A percentile compares a stretch with the other conserved stretches of the same genome.
Conservation (phyloP, 2,113 vertebrate species). For the Artemisiospiza belli region DNA sequence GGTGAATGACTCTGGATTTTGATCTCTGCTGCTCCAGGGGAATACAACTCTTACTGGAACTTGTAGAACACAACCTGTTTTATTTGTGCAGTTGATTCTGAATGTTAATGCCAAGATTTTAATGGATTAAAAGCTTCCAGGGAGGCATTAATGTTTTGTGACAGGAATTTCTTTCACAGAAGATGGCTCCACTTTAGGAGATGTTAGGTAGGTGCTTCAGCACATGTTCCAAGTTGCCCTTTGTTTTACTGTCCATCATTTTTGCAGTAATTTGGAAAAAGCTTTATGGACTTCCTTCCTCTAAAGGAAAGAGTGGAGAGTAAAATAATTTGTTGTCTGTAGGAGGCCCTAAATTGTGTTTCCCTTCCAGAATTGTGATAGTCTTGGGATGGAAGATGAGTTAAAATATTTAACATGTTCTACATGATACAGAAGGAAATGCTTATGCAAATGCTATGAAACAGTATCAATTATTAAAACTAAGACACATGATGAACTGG, state of each 20-base stretch:
- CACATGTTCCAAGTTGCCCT: not conserved
- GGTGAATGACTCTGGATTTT: not conserved
- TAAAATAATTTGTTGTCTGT: not conserved
- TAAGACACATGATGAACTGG: not conserved
- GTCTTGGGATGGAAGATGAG: not conserved
- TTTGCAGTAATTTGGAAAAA: not conserved
- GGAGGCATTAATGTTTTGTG: not conserved
- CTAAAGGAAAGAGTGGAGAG: not conserved
- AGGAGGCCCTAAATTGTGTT: not conserved
- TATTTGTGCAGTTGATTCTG: not conserved
- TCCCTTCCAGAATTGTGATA: not conserved
- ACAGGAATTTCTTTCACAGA: not conserved
- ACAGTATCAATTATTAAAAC: not conserved
- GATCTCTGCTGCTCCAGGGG: not conserved
- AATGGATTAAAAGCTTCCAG: constrained; percentile 8
- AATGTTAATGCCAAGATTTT: not conserved
- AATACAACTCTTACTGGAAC: not conserved
- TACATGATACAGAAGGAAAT: not conserved
- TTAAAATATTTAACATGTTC: not conserved
- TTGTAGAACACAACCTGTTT: not conserved
- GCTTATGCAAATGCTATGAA: not conserved
- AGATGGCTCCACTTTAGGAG: not conserved
- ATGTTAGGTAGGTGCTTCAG: not conserved
- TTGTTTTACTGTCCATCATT: not conserved
- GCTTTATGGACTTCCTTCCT: not conserved